phyloP scores from a whole-genome alignment of 2,797 vertebrate genomes.

The Coregonus ussuriensis region DNA sequence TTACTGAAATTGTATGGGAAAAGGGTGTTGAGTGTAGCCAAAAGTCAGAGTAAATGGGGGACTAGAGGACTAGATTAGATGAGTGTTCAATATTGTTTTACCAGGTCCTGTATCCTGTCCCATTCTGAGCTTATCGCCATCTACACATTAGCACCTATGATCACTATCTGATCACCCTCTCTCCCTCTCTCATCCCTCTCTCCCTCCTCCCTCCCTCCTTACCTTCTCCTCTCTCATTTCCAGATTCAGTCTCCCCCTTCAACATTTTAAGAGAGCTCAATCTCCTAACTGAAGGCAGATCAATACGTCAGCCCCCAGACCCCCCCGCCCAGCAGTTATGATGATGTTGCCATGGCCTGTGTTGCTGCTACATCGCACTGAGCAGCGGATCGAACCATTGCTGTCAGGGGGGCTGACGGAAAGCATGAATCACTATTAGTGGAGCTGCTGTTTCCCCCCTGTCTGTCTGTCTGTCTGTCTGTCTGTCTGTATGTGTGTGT shows the following conservation, averaged over 20 bases:
- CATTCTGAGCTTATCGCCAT: neutral
- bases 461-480: slow-evolving; percentile 27
- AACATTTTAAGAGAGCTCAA: slow-evolving; percentile 71
- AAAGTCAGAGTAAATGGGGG: neutral
- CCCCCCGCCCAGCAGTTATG: slow-evolving; percentile 80
- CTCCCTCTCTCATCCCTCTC: slow-evolving; percentile 19
- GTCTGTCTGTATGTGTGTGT: slow-evolving; percentile 1
- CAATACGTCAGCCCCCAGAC: slow-evolving; percentile 77
- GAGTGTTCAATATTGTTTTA: neutral
- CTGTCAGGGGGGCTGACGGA: slow-evolving; percentile 81
- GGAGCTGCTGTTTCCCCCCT: slow-evolving; percentile 67
- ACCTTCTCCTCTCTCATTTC: slow-evolving; percentile 43
- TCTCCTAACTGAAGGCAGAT: slow-evolving; percentile 75
- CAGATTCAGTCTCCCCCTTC: slow-evolving; percentile 29
- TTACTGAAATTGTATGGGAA: neutral
- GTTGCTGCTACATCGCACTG: slow-evolving; percentile 75
- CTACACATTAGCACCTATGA: slow-evolving; percentile 17
- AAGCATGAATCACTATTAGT: slow-evolving; percentile 85
- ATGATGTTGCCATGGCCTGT: slow-evolving; percentile 77
- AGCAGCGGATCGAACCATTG: slow-evolving; percentile 83
- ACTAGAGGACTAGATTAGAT: neutral
- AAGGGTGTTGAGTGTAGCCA: neutral
- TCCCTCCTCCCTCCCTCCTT: neutral
- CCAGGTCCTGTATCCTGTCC: neutral
- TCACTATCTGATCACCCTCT: neutral